A percentile compares a stretch with the other conserved stretches of the same genome.
These are phyloP conservation scores for Saccopteryx leptura DNA, from an alignment of 2,113 vertebrate genomes.

Conservation along the genomic window DNA sequence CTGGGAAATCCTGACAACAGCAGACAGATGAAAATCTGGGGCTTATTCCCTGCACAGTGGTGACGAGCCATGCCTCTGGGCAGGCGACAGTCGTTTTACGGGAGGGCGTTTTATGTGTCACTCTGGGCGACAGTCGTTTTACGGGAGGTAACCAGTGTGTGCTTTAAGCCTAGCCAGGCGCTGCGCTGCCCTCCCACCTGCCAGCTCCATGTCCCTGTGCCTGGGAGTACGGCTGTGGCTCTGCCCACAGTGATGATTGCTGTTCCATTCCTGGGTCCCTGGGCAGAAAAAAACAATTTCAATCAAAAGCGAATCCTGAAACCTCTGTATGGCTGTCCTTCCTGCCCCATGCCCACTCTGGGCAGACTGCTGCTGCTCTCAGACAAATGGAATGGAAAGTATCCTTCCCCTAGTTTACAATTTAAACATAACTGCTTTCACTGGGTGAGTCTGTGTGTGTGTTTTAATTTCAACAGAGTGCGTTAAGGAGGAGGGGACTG, in stretches of 20 bases:
- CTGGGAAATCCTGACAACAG: slow-evolving; percentile 50
- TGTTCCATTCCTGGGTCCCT: slow-evolving; percentile 16
- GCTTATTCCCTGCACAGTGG: not conserved
- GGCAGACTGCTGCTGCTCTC: slow-evolving; percentile 36
- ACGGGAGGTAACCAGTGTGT: not conserved
- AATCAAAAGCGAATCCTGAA: not conserved
- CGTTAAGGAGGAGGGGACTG: slow-evolving; percentile 23
- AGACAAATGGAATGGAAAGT: slow-evolving; percentile 62
- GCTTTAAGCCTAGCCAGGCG: not conserved
- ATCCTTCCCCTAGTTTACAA: slow-evolving; percentile 56
- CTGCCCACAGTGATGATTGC: not conserved
- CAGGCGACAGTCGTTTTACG: not conserved
- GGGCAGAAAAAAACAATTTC: not conserved
- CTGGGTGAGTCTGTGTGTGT: not conserved
- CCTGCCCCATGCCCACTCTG: not conserved
- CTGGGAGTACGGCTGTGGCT: not conserved
- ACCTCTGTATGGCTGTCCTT: not conserved
- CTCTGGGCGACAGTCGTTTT: not conserved
- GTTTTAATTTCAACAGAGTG: slow-evolving; percentile 34
- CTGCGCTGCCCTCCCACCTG: not conserved
- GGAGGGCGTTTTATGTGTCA: too few species aligned
- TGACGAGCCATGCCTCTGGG: not conserved
- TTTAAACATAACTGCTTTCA: slow-evolving; percentile 51
- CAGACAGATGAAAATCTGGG: slow-evolving; percentile 28
- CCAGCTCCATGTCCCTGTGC: not conserved